phyloP scores from a whole-genome alignment of 2,113 vertebrate genomes.

The Microtus pennsylvanicus region DNA sequence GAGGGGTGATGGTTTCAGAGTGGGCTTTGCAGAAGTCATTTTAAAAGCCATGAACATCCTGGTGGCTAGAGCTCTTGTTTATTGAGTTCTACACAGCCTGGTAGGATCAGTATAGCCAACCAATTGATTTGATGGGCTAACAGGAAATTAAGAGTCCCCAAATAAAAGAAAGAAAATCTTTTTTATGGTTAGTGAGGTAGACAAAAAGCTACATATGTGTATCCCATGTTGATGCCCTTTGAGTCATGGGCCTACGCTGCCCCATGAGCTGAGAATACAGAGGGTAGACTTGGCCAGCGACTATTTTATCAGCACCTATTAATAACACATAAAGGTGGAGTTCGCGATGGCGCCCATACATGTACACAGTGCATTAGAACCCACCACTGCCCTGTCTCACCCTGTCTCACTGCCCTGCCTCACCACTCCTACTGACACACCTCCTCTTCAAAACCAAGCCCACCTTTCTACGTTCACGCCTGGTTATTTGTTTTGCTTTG shows the following conservation, averaged over 20 bases:
- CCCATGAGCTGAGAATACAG: background rate
- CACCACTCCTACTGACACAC: background rate
- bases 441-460: background rate
- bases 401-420: background rate
- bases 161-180: conserved; percentile 34
- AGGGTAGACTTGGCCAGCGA: background rate
- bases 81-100: background rate
- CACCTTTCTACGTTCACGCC: background rate
- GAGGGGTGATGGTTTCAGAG: background rate
- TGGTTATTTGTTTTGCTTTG: background rate
- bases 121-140: background rate
- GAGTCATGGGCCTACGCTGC: background rate
- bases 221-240: background rate
- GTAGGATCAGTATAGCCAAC: background rate
- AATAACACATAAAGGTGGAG: background rate
- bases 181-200: background rate
- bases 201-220: background rate
- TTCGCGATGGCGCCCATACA: background rate
- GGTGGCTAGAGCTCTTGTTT: background rate
- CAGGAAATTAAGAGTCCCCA: conserved; percentile 18
- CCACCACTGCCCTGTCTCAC: background rate
- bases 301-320: background rate
- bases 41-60: background rate
- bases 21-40: background rate
- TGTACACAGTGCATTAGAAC: background rate